Base-by-base conservation (phyloP, 2,888 invertebrate genomes). In the Ditula angustiorana region DNA sequence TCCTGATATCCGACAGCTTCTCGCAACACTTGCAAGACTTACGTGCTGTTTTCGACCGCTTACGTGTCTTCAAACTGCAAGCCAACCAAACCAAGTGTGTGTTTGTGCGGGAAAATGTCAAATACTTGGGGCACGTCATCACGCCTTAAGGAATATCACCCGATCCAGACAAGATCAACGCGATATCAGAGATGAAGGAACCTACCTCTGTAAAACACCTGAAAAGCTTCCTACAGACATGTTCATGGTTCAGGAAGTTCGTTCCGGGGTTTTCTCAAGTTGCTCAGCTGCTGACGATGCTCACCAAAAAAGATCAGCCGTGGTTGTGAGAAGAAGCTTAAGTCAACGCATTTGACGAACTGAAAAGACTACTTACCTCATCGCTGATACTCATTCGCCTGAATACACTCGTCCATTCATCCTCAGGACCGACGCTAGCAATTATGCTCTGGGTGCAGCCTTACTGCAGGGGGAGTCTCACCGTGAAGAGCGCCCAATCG, bases 1-100 rank as follows among this genome's bases (percentile, higher is more conserved):
- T n/a, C n/a, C n/a, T n/a, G n/a, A n/a, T n/a, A n/a, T n/a, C n/a
- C n/a, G n/a, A n/a, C n/a, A n/a, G n/a, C n/a, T n/a, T n/a, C n/a
- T n/a, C n/a, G n/a, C n/a, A n/a, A n/a, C n/a, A n/a, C n/a, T 3
- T 37, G 13, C 2, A 37, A 13, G 37, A 37, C 13, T 7, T 37
- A n/a, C 37, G 37, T 16, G 37, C 37, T 16, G 37, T 37, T 16
- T 7, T 80, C 81, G 0, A 56, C 85, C 2, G 83, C 86, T 53
- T 68, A 86, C 1, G 70, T 72, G 21, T 61, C 76, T n/a, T 84
- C 85, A 0, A 87, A 85, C 63, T 83, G 80, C 75, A 85, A 86
- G 58, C 72, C 82, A 0, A 10, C 8, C 0, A 62, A 66, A 23
- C 30, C 44, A 21, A 66, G 52, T 44, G 52, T 8, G 63, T 52